These are phyloP conservation scores for Morone saxatilis DNA, from an alignment of 2,113 vertebrate genomes.

Conservation along the genomic window DNA sequence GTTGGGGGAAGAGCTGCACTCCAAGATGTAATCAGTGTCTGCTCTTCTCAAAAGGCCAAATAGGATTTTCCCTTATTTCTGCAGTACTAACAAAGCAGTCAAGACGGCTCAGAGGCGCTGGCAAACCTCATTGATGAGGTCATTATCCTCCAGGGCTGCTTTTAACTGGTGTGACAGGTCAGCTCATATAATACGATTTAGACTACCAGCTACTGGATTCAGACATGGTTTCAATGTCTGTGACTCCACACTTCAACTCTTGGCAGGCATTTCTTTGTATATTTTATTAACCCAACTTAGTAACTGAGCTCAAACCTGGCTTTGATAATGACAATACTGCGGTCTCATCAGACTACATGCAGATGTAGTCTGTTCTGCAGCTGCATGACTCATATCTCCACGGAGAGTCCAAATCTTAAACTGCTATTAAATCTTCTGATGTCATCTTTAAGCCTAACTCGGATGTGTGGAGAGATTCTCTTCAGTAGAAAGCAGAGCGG, in stretches of 20 bases:
- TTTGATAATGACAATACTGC: slow-evolving; percentile 12
- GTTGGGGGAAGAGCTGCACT: slow-evolving; percentile 25
- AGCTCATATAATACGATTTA: slow-evolving; percentile 33
- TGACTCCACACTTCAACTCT: slow-evolving; percentile 22
- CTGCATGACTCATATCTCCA: slow-evolving; percentile 41
- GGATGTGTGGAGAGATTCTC: slow-evolving; percentile 16
- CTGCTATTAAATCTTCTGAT: slow-evolving; percentile 42
- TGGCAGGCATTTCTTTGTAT: slow-evolving; percentile 8
- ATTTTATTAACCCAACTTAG: slow-evolving; percentile 29
- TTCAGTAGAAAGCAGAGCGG: background rate
- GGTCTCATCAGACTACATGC: slow-evolving; percentile 36
- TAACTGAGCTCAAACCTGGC: slow-evolving; percentile 43
- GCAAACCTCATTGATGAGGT: slow-evolving; percentile 62
- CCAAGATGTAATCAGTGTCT: slow-evolving; percentile 30
- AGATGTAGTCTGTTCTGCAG: slow-evolving; percentile 52
- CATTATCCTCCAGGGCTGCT: slow-evolving; percentile 41
- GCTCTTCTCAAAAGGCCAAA: slow-evolving; percentile 54
- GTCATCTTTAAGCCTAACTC: slow-evolving; percentile 15
- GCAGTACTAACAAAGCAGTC: slow-evolving; percentile 44
- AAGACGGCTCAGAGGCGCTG: slow-evolving; percentile 35
- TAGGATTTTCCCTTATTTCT: slow-evolving; percentile 55
- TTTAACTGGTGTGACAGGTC: slow-evolving; percentile 36
- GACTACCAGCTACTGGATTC: background rate
- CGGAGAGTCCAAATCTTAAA: slow-evolving; percentile 14
- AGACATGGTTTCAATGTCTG: slow-evolving; percentile 59